Base-by-base conservation (phyloP, 92 coral and sea anemone species). In the Pocillopora grandis region DNA sequence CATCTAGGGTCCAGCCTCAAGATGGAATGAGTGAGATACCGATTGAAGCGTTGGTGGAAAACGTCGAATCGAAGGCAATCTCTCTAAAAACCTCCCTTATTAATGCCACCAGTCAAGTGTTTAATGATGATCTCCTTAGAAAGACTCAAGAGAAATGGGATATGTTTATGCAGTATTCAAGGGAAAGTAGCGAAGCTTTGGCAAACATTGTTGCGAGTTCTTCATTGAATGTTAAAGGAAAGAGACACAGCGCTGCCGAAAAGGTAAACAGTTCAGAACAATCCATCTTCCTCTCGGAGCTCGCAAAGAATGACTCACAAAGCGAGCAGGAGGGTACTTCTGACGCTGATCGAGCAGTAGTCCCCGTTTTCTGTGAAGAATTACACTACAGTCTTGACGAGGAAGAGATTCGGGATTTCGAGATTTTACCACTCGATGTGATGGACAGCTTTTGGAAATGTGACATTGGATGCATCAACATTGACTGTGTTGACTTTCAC, bases 71-170 rank as follows among this genome's bases (percentile, higher is more conserved):
- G 3, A 90, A 83, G 52, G 93, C 93, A 33, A 81, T 71, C 17
- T 82, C 89, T 58, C 76, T 90, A 57, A 90, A 82, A 73, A 87
- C 87, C 19, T 86, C 93, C 17, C 87, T 90, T 20, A 49, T 87
- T 65, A 81, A 77, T 60, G 90, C 93, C 35, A 72, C 85, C 3
- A 72, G 77, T 14, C 85, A 76, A 12, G 72, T 90, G 3, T 72
- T 84, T 62, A 90, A 84, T 61, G 90, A 90, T 37, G 93, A 86
- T 19, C 82, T 90, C 36, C 68, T 90, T 56, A 82, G 67, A 56
- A 82, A 87, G 48, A 90, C 93, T 4, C 88, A 84, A 31, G 77
- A 77, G 12, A 88, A 88, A 19, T 90, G 90, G 81, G 86, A 90
- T 48, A 74, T 62, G 66, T 80, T 73, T 21, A 64, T 74, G 74